phyloP scores from a whole-genome alignment of 2,888 invertebrate species.

The Luperina nickerlii region DNA sequence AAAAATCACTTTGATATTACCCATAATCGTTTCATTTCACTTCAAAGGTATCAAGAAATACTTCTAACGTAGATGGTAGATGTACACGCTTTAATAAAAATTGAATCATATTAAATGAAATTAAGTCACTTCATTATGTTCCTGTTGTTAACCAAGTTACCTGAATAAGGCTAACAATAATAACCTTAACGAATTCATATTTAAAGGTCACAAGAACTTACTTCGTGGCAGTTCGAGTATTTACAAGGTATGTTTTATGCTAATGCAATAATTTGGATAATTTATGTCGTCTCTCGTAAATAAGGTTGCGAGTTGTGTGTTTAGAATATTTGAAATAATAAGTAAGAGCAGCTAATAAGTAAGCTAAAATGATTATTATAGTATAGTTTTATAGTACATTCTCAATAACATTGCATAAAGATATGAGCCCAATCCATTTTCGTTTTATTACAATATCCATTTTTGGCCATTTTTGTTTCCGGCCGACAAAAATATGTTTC shows the following conservation, averaged over 20 bases:
- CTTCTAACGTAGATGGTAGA: not conserved
- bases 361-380: not conserved
- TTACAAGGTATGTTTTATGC: not conserved
- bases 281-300: not conserved
- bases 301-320: not conserved
- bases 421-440: no score
- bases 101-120: not conserved
- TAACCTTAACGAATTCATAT: not conserved
- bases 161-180: constrained; percentile 21
- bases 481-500: not conserved
- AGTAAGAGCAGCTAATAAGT: not conserved
- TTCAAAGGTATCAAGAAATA: constrained; percentile 12
- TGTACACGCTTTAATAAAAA: constrained; percentile 17
- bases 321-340: not conserved
- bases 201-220: constrained; percentile 26
- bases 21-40: constrained; percentile 10
- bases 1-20: not conserved
- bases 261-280: not conserved
- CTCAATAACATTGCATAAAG: not conserved
- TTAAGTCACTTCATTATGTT: constrained; percentile 11
- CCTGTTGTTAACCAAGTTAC: constrained; percentile 12
- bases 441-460: not conserved
- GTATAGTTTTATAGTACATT: no score
- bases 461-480: not conserved
- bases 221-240: constrained; percentile 8